Conservation (phyloP, 2,797 vertebrate genomes). For the Coreius guichenoti region DNA sequence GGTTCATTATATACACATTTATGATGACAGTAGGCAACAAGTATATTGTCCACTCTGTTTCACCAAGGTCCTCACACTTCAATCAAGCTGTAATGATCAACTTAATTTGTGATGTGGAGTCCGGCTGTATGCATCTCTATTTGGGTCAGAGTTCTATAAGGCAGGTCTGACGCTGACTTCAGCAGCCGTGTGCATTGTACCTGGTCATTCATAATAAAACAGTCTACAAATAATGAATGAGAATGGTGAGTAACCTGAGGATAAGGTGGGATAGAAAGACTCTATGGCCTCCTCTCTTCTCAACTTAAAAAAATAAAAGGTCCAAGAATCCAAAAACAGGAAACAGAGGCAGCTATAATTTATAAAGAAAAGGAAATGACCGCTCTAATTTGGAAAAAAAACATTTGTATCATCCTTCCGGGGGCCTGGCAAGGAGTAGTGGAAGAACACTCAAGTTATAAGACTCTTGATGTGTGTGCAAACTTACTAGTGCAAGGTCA, state of each 20-base stretch:
- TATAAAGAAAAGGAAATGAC: constrained; percentile 17
- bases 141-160: constrained; percentile 59
- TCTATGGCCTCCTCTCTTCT: constrained; percentile 20
- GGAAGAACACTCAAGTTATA: constrained; percentile 18
- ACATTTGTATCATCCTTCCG: constrained; percentile 7
- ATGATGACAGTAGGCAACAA: background rate
- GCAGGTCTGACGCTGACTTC: constrained; percentile 67
- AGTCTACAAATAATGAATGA: constrained; percentile 82
- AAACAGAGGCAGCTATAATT: constrained; percentile 8
- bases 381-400: background rate
- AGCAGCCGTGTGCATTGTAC: constrained; percentile 75
- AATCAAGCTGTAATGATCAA: background rate
- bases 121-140: constrained; percentile 7
- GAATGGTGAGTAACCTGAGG: constrained; percentile 81
- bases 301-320: constrained; percentile 7
- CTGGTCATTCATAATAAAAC: constrained; percentile 79
- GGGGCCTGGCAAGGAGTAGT: constrained; percentile 19
- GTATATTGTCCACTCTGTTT: background rate
- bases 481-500: constrained; percentile 13
- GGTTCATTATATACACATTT: background rate
- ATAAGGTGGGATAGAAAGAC: constrained; percentile 73
- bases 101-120: constrained; percentile 34
- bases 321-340: constrained; percentile 29
- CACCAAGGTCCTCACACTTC: background rate
- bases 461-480: background rate